Base-by-base conservation (phyloP, 1,140 invertebrate species). In the Stegodyphus dumicola region DNA sequence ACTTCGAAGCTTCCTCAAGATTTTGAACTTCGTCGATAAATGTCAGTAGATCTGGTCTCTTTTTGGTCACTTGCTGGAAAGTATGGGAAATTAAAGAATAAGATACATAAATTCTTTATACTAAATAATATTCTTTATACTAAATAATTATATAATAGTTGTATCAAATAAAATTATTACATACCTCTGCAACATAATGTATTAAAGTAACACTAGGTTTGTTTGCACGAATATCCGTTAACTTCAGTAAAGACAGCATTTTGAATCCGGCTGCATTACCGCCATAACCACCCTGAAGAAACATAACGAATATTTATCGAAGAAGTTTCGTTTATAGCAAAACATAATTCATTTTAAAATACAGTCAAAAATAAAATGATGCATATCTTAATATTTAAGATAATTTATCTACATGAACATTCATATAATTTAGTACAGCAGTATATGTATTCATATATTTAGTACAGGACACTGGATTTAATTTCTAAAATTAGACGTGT, bases 231-330 rank as follows among this genome's bases (percentile, higher is more conserved):
- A 98, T 98, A 90, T 99, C 98, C 0, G 96, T 96, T 56, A 99
- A 92, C 90, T 99, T 99, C 89, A 98, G 95, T 33, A 99, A 92
- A 0, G 97, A 99, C 9, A 95, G 95, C 11, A 99, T 92, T 91
- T 98, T 98, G 9, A 99, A 96, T 6, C 97, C 98, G 10, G 96
- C 97, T 6, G 97, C 97, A 90, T 98, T 96, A n/a, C 97, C 97
- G 15, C 97, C 97, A 91, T 99, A 99, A 7, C 97, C 97, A 84
- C 97, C 97, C 95, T 96, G 33, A 33, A 33, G 3, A 33, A 33
- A 33, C 33, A 33, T 33, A 33, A 33, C 3, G 33, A 33, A 33
- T 33, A 33, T 1, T 33, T 33, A 33, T 33, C 33, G 33, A 33
- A 33, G 33, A 33, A 33, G 33, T 33, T 33, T 33, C 33, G 33